Evolutionary conservation across 2,888 invertebrate species (phyloP).

Genomic region (Unio delphinus): DNA sequence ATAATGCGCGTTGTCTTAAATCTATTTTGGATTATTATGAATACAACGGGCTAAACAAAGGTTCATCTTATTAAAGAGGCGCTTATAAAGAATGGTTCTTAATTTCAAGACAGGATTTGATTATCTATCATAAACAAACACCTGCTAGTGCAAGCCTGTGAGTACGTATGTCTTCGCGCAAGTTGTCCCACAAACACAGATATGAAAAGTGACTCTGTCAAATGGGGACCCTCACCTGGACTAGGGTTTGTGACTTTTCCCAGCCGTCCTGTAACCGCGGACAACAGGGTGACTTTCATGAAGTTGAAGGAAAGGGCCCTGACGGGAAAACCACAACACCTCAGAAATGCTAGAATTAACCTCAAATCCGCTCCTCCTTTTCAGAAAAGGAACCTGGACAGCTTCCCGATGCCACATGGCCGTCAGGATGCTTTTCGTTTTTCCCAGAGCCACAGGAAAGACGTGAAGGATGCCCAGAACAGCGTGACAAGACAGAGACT

Average conservation of each 20-base stretch:
- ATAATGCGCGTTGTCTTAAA: no score
- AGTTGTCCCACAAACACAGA: no score
- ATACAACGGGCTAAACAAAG: no score
- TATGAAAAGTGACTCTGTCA: constrained; percentile 1
- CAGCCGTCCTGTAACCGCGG: constrained; percentile 4
- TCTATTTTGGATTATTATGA: no score
- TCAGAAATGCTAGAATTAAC: constrained; percentile 10
- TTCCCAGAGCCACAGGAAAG: constrained; percentile 27
- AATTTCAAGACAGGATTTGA: no score
- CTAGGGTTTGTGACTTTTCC: background rate
- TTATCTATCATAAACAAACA: no score
- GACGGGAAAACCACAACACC: constrained; percentile 19
- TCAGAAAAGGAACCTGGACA: constrained; percentile 47
- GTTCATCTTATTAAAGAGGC: no score
- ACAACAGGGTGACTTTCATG: constrained; percentile 30
- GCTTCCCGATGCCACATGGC: constrained; percentile 49
- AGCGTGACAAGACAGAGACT: constrained; percentile 21
- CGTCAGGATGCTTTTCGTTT: constrained; percentile 35
- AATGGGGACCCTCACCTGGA: background rate
- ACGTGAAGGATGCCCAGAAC: constrained; percentile 20
- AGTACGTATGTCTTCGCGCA: no score
- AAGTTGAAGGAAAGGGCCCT: constrained; percentile 29
- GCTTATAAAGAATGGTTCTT: no score
- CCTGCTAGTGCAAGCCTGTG: no score
- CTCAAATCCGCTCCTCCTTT: constrained; percentile 34